Evolutionary conservation across 2,888 invertebrate species (phyloP), one percentile per base, ranked within the genome.

Genomic region (Tinea pellionella): DNA sequence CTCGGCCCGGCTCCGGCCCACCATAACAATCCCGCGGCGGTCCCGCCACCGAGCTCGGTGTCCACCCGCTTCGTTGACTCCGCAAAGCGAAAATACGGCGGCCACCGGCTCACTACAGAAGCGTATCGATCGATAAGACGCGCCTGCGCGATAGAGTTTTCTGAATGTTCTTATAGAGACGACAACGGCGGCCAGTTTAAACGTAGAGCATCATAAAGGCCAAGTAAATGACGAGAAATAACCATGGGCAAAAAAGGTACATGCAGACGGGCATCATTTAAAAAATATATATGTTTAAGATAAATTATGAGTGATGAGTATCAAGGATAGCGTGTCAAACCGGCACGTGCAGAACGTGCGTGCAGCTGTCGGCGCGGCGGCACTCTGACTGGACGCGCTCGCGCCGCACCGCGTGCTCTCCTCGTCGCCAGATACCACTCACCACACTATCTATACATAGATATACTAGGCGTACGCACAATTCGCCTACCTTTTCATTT

Each of bases 171-270:
- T 16, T 16, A 6, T 69, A 66, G 67, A 64, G 70, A 70, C 69
- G 68, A 66, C 65, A 65, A 65, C 67, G 64, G 65, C 69, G 68
- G 62, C 62, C 61, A 66, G 66, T 71, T 88, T 74, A 91, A 74
- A 91, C 89, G 79, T 90, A 89, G 74, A 90, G 84, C 88, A 91
- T 89, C 67, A 91, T 89, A 75, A 91, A 90, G 72, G 90, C 87
- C 73, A 92, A 88, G 74, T 92, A 90, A 70, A 91, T 82, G 70
- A 92, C 89, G 74, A 92, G 88, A 74, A 90, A 84, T 73, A 92
- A 85, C 91, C 91, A 91, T 72, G 92, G 92, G 70, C 90, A 90
- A 70, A 92, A 87, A 72, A 92, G 86, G 77, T 90, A 90, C 82
- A 91, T 88, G 74, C 91, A 90, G 75, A 90, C 84, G 68, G 87